Percentiles rank a stretch among this genome's conserved stretches.
These are phyloP conservation scores for Sylvicapra grimmia DNA, from an alignment of 2,113 vertebrate species.

Conservation along the genomic window DNA sequence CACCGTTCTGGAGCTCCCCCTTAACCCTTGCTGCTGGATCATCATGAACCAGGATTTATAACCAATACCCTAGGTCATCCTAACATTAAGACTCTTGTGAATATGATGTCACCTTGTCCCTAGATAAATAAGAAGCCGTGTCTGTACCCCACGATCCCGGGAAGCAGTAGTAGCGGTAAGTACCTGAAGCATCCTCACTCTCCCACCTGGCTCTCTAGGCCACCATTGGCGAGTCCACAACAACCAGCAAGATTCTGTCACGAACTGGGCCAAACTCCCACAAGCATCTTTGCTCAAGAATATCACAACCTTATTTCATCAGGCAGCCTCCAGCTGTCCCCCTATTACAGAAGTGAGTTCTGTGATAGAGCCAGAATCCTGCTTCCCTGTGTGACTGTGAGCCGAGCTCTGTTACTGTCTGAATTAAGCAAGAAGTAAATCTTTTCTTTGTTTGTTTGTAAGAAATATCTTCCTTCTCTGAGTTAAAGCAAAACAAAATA, in stretches of 20 bases:
- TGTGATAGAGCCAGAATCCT: neutral
- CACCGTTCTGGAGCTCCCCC: neutral
- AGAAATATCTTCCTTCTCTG: neutral
- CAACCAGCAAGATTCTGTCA: constrained; percentile 74
- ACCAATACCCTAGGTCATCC: neutral
- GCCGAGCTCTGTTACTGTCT: neutral
- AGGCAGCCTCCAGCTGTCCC: constrained; percentile 48
- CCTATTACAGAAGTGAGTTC: neutral
- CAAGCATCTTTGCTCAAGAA: constrained; percentile 88
- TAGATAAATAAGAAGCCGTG: neutral
- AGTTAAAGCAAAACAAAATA: neutral
- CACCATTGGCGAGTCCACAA: constrained; percentile 83
- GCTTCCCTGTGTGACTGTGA: neutral
- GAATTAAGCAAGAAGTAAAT: neutral
- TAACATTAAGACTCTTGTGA: neutral
- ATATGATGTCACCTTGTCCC: neutral
- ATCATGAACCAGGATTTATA: neutral
- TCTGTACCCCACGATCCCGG: neutral
- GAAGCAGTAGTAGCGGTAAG: constrained; percentile 73
- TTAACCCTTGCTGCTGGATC: neutral
- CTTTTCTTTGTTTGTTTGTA: neutral
- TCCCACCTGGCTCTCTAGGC: constrained; percentile 81
- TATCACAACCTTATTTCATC: constrained; percentile 70
- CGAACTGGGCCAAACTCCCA: constrained; percentile 83
- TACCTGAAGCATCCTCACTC: constrained; percentile 79